phyloP scores from a whole-genome alignment of 37 sponge, comb jelly and placozoan species.

The Agelas oroides region DNA sequence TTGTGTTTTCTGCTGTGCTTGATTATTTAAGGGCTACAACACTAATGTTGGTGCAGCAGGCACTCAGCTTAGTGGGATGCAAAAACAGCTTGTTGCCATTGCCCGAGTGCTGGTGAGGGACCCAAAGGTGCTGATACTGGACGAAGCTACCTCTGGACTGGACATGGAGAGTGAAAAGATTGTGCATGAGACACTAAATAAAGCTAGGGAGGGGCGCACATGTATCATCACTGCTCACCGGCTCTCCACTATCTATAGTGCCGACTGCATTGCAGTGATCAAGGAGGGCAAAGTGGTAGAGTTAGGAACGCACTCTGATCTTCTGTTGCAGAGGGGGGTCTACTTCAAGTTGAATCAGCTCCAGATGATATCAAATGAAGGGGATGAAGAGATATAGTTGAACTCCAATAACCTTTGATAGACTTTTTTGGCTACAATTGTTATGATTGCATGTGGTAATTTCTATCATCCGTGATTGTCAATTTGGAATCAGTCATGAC shows the following conservation, averaged over 20 bases:
- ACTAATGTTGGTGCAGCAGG: conserved; percentile 64
- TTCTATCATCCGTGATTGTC: too few species aligned
- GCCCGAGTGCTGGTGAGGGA: conserved; percentile 74
- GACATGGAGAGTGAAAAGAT: conserved; percentile 83
- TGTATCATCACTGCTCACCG: conserved; percentile 84
- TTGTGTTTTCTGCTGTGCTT: too few species aligned
- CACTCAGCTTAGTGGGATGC: conserved; percentile 74
- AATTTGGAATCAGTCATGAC: too few species aligned
- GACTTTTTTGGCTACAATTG: too few species aligned
- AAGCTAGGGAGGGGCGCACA: conserved; percentile 80
- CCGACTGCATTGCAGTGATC: conserved; percentile 79
- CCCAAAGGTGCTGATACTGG: conserved; percentile 73
- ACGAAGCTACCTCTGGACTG: conserved; percentile 80
- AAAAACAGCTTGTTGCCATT: conserved; percentile 79
- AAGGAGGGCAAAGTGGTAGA: conserved; percentile 67
- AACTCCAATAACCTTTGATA: too few species aligned
- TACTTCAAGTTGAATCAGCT: conserved; percentile 13
- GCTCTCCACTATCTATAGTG: conserved; percentile 78
- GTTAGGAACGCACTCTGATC: conserved; percentile 63
- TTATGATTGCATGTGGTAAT: too few species aligned
- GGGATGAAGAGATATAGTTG: too few species aligned
- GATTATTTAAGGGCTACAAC: conserved; percentile 79
- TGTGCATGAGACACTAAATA: conserved; percentile 82
- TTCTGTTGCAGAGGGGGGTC: conserved; percentile 37
- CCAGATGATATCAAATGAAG: too few species aligned